Conservation (phyloP, 2,797 vertebrate genomes). For the Aythya fuligula region DNA sequence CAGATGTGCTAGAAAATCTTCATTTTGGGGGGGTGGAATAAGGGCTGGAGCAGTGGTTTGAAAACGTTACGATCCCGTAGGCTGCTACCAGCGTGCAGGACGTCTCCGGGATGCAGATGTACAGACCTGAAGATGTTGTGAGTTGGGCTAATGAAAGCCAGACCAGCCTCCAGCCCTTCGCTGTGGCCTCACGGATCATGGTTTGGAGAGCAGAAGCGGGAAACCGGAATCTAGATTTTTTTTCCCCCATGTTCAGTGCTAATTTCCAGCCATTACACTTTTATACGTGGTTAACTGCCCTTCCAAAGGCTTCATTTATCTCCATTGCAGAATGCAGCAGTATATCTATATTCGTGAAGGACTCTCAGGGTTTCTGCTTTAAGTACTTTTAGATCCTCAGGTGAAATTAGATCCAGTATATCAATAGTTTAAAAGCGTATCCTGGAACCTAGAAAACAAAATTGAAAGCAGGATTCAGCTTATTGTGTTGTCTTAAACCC, state of each 20-base stretch:
- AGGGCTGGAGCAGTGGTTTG: background rate
- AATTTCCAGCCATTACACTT: background rate
- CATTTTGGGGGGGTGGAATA: background rate
- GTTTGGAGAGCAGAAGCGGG: background rate
- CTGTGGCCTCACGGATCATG: background rate
- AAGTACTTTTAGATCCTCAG: slow-evolving; percentile 23
- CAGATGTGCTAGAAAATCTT: background rate
- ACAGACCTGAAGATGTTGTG: background rate
- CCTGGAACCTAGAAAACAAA: slow-evolving; percentile 44
- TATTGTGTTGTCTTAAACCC: slow-evolving; percentile 39
- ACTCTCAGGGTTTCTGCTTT: background rate
- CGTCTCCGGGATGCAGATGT: background rate
- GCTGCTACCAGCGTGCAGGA: background rate
- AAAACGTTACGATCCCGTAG: background rate
- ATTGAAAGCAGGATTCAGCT: slow-evolving; percentile 61
- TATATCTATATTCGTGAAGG: background rate
- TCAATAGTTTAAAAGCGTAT: slow-evolving; percentile 5
- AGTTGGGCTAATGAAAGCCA: background rate
- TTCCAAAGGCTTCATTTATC: background rate
- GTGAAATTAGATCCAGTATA: slow-evolving; percentile 46
- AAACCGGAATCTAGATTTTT: background rate
- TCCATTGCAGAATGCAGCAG: background rate
- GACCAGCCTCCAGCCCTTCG: background rate
- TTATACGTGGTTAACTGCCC: background rate
- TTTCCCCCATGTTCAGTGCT: background rate